These are phyloP conservation scores for Achroia grisella DNA, from an alignment of 1,140 invertebrate genomes.

Conservation along the genomic window DNA sequence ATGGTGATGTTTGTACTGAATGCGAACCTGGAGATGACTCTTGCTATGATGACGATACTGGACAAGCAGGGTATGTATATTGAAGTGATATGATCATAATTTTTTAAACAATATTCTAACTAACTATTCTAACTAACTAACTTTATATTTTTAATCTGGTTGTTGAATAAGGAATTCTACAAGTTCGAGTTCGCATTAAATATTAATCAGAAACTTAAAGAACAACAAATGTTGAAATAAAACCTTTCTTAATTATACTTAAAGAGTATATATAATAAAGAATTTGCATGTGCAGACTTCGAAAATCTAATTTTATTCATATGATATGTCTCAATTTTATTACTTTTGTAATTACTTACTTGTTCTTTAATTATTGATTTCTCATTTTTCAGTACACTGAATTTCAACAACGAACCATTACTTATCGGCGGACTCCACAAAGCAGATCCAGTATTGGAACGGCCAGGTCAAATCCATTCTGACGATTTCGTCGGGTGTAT, in stretches of 20 bases:
- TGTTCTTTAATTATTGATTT: too few species aligned
- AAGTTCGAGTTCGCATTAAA: too few species aligned
- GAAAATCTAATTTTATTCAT: neutral
- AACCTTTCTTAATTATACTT: too few species aligned
- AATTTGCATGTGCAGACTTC: too few species aligned
- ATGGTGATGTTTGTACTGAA: conserved; percentile 89
- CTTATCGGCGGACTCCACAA: conserved; percentile 88
- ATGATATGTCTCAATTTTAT: conserved; percentile 4
- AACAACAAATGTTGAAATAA: too few species aligned
- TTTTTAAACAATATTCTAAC: neutral
- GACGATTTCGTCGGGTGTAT: conserved; percentile 96
- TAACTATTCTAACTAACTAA: too few species aligned
- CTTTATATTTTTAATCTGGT: too few species aligned
- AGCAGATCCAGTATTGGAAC: conserved; percentile 88
- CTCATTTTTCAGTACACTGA: conserved; percentile 83
- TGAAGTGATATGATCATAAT: neutral
- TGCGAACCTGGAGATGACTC: conserved; percentile 85
- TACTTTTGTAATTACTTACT: too few species aligned
- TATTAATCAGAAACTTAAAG: too few species aligned
- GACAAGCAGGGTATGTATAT: conserved; percentile 82
- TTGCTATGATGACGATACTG: conserved; percentile 89
- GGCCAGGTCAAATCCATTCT: conserved; percentile 90
- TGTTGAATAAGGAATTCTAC: too few species aligned
- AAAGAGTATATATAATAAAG: too few species aligned
- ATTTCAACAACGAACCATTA: conserved; percentile 92